Percentiles rank a stretch among this genome's conserved stretches.
Conservation (phyloP, 2,888 invertebrate species). For the Calameuta pallipes region DNA sequence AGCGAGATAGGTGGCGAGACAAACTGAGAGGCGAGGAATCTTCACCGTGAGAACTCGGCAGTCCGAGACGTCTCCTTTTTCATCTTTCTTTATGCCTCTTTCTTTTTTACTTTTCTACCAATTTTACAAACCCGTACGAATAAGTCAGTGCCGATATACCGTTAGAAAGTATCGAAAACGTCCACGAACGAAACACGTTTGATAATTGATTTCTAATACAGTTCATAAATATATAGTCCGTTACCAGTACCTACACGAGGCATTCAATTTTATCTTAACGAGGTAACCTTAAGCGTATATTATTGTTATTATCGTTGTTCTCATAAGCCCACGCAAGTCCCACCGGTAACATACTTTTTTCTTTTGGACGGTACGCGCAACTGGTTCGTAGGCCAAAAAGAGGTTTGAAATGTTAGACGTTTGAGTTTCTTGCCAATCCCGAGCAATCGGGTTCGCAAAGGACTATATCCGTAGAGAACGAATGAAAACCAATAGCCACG, state of each 20-base stretch:
- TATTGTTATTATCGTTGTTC: too few species aligned
- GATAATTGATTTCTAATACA: background rate
- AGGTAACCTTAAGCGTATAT: background rate
- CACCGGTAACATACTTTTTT: background rate
- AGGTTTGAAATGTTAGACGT: background rate
- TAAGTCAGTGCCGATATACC: background rate
- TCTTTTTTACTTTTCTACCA: background rate
- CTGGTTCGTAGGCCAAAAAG: background rate
- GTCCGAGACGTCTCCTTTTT: background rate
- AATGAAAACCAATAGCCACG: background rate
- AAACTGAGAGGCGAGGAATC: background rate
- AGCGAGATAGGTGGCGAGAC: background rate
- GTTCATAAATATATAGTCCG: background rate
- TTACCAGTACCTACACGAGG: background rate
- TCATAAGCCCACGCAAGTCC: too few species aligned
- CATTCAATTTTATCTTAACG: background rate
- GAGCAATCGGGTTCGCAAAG: background rate
- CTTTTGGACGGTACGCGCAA: background rate
- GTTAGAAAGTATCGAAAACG: too few species aligned
- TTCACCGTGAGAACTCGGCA: background rate
- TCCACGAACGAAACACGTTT: background rate
- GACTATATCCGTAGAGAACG: background rate
- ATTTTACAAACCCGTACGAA: background rate
- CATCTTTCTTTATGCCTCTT: background rate
- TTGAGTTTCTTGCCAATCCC: background rate